Base-by-base conservation (phyloP, 35 echinoderm and acorn worm species). In the Diadema setosum region DNA sequence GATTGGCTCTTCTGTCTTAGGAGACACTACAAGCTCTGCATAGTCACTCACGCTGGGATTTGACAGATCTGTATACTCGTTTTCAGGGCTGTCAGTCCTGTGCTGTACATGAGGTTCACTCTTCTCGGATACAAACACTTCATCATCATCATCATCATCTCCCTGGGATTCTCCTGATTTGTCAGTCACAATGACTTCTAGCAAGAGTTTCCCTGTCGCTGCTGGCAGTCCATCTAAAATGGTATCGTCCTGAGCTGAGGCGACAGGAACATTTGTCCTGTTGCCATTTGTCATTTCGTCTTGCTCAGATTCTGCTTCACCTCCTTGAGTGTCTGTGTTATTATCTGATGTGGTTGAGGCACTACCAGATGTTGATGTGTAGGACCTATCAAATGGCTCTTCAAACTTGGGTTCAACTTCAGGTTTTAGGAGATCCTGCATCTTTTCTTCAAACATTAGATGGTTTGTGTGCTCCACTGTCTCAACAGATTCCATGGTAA, bases 61-160 rank as follows among this genome's bases (percentile, higher is more conserved):
- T 78, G 64, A 48, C 18, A 46, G 23, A 30, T 87, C 85, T 20
- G 29, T 26, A 25, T 32, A 43, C 5, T 87, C 70, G 56, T 34
- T n/a, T 37, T 55, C 36, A 16, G 37, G 65, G 78, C 55, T 25
- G 45, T 50, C 45, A 44, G 18, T 31, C 23, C 34, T 6, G 21
- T 43, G 59, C 25, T 44, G 57, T 86, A 24, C 25, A 0, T 34
- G 37, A 39, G 20, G 23, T 14, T 69, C 48, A 23, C 20, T 86
- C 44, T 43, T 78, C 8, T 78, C 40, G 18, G 40, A 63, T 39
- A 34, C 18, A 41, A 64, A 86, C 39, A 61, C 58, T 31, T 64
- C 45, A 39, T 61, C 83, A 86, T 86, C 83, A n/a, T 86, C 83
- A 70, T 86, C 36, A 37, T 32, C 29, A 23, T 84, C 82, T 4